Evolutionary conservation across 2,888 invertebrate species (phyloP), one percentile per base, ranked within the genome.

Genomic region (Augiades crinisus): DNA sequence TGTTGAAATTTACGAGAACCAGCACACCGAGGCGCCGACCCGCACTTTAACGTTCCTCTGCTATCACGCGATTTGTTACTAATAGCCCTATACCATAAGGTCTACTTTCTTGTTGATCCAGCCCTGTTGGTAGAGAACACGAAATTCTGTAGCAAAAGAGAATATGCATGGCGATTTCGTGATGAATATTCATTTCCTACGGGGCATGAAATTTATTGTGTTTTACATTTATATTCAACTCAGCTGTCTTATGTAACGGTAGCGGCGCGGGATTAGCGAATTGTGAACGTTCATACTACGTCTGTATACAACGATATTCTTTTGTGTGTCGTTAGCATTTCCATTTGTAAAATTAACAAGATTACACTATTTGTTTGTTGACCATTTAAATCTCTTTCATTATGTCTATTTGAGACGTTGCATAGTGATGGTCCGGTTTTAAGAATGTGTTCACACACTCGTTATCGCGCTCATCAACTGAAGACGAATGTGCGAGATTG

Each of bases 151-250:
- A 81, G 82, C 80, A 75, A 81, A 85, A 78, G 84, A 87, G 89
- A 89, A 88, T 88, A 88, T 89, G 89, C 86, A 87, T 88, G 86
- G 89, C 89, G 85, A 89, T 88, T 87, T 88, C 87, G 86, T 89
- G 89, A 89, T 89, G 89, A 89, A 89, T 89, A 89, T 89, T 89
- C 89, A 89, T 89, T 89, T 89, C 87, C 88, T 88, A 88, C 88
- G 84, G 88, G 87, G 86, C 88, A 89, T 89, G 89, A 89, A 89
- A 89, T 88, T 88, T 89, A 89, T 89, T 86, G 89, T 89, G 89
- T 89, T 89, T 88, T 87, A 89, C 88, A 88, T 89, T 88, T 89
- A 87, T 88, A 88, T 89, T 89, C 89, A 82, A 88, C 81, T 88
- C 87, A 79, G 84, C 78, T 79, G 84, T 87, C 89, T 89, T 88